These are phyloP conservation scores for Cynopterus sphinx DNA, from an alignment of 2,797 vertebrate species.

Conservation along the genomic window DNA sequence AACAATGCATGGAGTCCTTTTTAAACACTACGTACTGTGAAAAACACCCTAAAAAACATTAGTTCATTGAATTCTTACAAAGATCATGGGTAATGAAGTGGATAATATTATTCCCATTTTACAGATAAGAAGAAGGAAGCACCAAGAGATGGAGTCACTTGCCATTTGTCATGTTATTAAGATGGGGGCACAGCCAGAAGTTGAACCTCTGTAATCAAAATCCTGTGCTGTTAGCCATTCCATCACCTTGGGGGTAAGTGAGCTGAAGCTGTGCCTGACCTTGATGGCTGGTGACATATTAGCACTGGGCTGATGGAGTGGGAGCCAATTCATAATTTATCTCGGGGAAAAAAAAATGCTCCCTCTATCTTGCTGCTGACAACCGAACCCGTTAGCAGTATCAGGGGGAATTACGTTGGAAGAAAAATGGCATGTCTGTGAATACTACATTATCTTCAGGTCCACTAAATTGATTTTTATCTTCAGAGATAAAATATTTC, in stretches of 20 bases:
- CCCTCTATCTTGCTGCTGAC: slow-evolving; percentile 56
- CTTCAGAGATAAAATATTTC: slow-evolving; percentile 75
- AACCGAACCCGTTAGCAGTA: slow-evolving; percentile 69
- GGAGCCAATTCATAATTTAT: slow-evolving; percentile 73
- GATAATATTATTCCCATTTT: slow-evolving; percentile 42
- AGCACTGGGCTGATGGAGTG: slow-evolving; percentile 34
- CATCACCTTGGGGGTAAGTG: neutral
- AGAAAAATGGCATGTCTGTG: slow-evolving; percentile 71
- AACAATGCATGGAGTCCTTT: neutral
- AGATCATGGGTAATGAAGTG: neutral
- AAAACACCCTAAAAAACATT: neutral
- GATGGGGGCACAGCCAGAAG: neutral
- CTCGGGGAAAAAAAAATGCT: neutral
- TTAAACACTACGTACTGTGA: neutral
- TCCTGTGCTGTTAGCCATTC: neutral
- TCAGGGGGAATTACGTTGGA: slow-evolving; percentile 61
- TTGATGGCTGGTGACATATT: slow-evolving; percentile 65
- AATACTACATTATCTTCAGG: slow-evolving; percentile 71
- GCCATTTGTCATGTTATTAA: neutral
- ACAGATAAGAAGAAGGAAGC: slow-evolving; percentile 41
- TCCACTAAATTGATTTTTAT: slow-evolving; percentile 78
- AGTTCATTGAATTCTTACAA: neutral
- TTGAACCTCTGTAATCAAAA: slow-evolving; percentile 24
- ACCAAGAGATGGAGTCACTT: neutral
- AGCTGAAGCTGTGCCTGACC: slow-evolving; percentile 24